Base-by-base conservation (phyloP, 1,140 invertebrate genomes). In the Pissodes strobi region DNA sequence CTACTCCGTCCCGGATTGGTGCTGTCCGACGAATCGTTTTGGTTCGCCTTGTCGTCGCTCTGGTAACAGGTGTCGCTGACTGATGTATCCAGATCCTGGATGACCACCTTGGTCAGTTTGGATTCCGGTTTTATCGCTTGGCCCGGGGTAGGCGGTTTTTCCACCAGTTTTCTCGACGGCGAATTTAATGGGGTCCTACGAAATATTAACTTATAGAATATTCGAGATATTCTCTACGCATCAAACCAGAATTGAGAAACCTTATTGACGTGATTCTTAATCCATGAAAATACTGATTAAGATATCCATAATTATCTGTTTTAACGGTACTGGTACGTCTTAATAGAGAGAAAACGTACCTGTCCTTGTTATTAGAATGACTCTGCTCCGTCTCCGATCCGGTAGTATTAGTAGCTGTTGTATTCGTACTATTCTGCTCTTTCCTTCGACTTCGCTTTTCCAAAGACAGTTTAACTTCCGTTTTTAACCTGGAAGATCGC, bases 361-460 rank as follows among this genome's bases (percentile, higher is more conserved):
- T 72, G 19, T 78, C 73, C 67, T 76, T 78, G 37, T 85, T 86
- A 69, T 85, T 83, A 0, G 86, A 87, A 58, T 85, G 85, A 2
- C 88, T 90, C 66, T 85, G 86, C 68, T 91, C 90, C 1, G 89
- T 91, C 69, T 91, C 89, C 0, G 88, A 90, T 1, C 87, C 87
- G 0, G 88, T 87, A 0, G 83, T 86, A 60, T 84, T 72, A 0
- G 87, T 87, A 0, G 82, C 84, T 55, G 83, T 57, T 63, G n/a
- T 79, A 71, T 53, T 72, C 59, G 21, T 80, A 68, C 56, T 74
- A 76, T 83, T 82, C 70, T 86, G 80, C 78, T 90, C 80, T 27
- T 84, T 80, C 61, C 82, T 72, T 70, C 84, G 79, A 81, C 84
- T 71, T 70, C 85, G 78, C 52, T 82, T 83, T 68, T 89, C 87